A percentile compares a stretch with the other conserved stretches of the same genome.
These are phyloP conservation scores for Mystacides longicornis DNA, from an alignment of 2,888 invertebrate genomes.

Conservation along the genomic window DNA sequence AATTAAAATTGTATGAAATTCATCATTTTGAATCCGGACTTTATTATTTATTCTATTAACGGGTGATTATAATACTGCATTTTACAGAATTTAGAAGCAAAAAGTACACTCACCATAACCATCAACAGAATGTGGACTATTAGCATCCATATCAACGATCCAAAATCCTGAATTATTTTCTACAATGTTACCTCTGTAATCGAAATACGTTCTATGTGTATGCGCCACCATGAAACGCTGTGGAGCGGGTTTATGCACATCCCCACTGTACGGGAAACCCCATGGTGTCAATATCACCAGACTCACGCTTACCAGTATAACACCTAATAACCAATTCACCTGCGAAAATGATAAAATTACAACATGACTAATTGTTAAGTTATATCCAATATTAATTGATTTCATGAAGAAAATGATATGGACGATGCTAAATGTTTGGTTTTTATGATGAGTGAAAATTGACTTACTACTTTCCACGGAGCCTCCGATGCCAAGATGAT, in stretches of 20 bases:
- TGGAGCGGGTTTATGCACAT: constrained; percentile 54
- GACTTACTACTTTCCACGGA: constrained; percentile 28
- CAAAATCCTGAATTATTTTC: constrained; percentile 55
- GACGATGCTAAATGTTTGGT: background rate
- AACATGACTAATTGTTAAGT: background rate
- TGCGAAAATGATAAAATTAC: constrained; percentile 7
- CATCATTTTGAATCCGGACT: too few species aligned
- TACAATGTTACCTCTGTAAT: constrained; percentile 31
- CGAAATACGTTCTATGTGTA: constrained; percentile 48
- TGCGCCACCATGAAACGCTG: constrained; percentile 70
- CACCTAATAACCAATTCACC: constrained; percentile 35
- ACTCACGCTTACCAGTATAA: constrained; percentile 48
- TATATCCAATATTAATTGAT: background rate
- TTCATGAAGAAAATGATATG: background rate
- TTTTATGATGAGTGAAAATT: background rate
- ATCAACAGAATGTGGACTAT: constrained; percentile 56
- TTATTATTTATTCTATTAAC: background rate
- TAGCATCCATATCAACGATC: constrained; percentile 68
- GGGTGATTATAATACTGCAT: background rate
- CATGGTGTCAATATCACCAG: constrained; percentile 57
- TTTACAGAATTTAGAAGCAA: background rate
- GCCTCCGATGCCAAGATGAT: constrained; percentile 32
- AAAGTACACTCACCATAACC: constrained; percentile 19
- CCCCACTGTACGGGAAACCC: constrained; percentile 67
- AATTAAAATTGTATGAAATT: too few species aligned